A percentile compares a stretch with the other conserved stretches of the same genome.
Conservation (phyloP, 2,888 invertebrate genomes). For the Drosophila anceps region DNA sequence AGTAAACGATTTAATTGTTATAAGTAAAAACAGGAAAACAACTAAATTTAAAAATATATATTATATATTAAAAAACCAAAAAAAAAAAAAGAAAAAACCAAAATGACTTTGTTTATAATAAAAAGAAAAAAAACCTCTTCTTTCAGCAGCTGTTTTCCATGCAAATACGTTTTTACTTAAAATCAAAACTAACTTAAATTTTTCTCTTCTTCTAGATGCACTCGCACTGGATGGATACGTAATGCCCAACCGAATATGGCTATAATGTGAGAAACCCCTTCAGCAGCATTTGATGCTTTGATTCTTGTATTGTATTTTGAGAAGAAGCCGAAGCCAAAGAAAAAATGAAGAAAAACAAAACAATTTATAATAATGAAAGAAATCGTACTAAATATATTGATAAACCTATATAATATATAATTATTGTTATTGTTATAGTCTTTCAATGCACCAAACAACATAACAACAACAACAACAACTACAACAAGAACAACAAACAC, state of each 20-base stretch:
- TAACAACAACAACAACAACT: constrained; percentile 25
- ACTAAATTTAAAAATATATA: constrained; percentile 71
- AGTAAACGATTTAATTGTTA: constrained; percentile 77
- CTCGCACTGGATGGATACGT: constrained; percentile 18
- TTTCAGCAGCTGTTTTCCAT: constrained; percentile 26
- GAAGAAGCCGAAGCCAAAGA: constrained; percentile 32
- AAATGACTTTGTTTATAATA: constrained; percentile 31
- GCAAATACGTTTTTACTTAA: background rate
- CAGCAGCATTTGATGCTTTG: constrained; percentile 31
- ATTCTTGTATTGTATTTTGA: constrained; percentile 59
- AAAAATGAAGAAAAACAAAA: constrained; percentile 20
- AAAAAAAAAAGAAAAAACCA: constrained; percentile 38
- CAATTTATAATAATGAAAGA: constrained; percentile 18
- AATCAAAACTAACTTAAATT: constrained; percentile 56
- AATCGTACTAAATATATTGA: constrained; percentile 56
- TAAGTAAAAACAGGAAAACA: constrained; percentile 66
- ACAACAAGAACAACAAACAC: constrained; percentile 27
- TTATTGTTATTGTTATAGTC: constrained; percentile 75
- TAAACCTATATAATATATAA: constrained; percentile 69
- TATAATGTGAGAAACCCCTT: constrained; percentile 36
- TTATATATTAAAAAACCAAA: constrained; percentile 58
- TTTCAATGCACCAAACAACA: constrained; percentile 48
- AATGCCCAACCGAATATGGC: constrained; percentile 6
- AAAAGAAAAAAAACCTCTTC: background rate
- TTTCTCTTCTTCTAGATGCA: constrained; percentile 72